These are phyloP conservation scores for Microcaecilia unicolor DNA, from an alignment of 2,797 vertebrate genomes.

Conservation along the genomic window DNA sequence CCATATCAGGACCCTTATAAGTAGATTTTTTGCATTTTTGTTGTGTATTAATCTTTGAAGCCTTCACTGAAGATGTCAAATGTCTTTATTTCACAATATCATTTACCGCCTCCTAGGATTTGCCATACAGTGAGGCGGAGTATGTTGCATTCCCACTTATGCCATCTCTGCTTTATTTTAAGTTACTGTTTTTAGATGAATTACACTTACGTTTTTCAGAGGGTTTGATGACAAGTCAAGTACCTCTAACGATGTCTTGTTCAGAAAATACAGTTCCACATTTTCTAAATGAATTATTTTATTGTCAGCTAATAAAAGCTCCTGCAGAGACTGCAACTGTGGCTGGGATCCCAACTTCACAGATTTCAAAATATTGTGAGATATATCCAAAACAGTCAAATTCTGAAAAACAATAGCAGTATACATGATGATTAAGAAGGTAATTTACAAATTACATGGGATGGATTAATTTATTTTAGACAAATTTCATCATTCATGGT, in stretches of 20 bases:
- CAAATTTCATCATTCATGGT: too few species aligned
- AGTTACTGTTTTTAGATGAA: not conserved
- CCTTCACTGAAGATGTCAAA: too few species aligned
- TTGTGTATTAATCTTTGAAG: too few species aligned
- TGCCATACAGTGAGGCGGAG: too few species aligned
- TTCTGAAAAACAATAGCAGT: slow-evolving; percentile 55
- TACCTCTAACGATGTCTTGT: slow-evolving; percentile 52
- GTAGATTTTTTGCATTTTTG: too few species aligned
- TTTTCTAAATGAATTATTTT: slow-evolving; percentile 53
- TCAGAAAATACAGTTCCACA: slow-evolving; percentile 73
- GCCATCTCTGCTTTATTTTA: not conserved
- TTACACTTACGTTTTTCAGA: slow-evolving; percentile 64
- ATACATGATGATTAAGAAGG: too few species aligned
- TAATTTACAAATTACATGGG: too few species aligned
- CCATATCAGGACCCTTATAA: too few species aligned
- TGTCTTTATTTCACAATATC: too few species aligned
- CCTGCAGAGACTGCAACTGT: slow-evolving; percentile 65
- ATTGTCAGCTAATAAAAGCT: slow-evolving; percentile 63
- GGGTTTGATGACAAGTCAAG: slow-evolving; percentile 71
- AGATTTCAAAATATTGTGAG: slow-evolving; percentile 68
- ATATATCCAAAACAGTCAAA: slow-evolving; percentile 72
- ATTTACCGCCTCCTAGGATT: too few species aligned
- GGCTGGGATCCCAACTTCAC: slow-evolving; percentile 59
- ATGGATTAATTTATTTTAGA: too few species aligned
- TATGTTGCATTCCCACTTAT: not conserved